A percentile compares a stretch with the other conserved stretches of the same genome.
Conservation (phyloP, 2,888 invertebrate species). For the Pyrochroa serraticornis region DNA sequence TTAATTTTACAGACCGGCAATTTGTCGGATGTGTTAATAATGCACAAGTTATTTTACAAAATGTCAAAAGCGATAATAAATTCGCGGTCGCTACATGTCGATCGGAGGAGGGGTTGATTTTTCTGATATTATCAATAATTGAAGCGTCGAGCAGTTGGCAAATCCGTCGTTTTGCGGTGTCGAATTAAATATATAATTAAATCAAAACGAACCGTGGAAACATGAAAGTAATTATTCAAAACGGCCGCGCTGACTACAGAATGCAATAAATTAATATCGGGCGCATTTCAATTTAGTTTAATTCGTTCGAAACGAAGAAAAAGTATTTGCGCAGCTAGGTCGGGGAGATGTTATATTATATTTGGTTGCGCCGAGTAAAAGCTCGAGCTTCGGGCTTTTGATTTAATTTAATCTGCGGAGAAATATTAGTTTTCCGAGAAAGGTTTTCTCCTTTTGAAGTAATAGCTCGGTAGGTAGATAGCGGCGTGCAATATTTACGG, state of each 20-base stretch:
- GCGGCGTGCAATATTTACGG: slow-evolving; percentile 51
- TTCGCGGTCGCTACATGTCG: slow-evolving; percentile 3
- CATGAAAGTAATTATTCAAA: slow-evolving; percentile 42
- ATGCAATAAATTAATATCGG: slow-evolving; percentile 56
- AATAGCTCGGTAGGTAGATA: slow-evolving; percentile 41
- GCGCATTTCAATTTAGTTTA: slow-evolving; percentile 59
- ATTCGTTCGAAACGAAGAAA: slow-evolving; percentile 57
- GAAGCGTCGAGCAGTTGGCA: neutral
- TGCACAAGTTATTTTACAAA: slow-evolving; percentile 23
- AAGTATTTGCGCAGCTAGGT: slow-evolving; percentile 54
- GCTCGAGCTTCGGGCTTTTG: slow-evolving; percentile 52
- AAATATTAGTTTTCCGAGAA: slow-evolving; percentile 56
- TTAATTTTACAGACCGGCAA: slow-evolving; percentile 40
- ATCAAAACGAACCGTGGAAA: slow-evolving; percentile 22
- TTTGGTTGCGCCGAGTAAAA: slow-evolving; percentile 45
- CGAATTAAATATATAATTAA: slow-evolving; percentile 28
- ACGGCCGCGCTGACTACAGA: slow-evolving; percentile 30
- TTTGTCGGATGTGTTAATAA: slow-evolving; percentile 36
- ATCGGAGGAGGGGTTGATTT: slow-evolving; percentile 2
- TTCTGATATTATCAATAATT: slow-evolving; percentile 9
- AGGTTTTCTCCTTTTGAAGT: slow-evolving; percentile 51
- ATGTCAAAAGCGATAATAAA: slow-evolving; percentile 10
- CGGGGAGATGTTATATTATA: slow-evolving; percentile 54
- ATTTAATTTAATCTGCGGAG: slow-evolving; percentile 59
- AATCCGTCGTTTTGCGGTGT: slow-evolving; percentile 5